Percentiles rank a stretch among this genome's conserved stretches.
phyloP scores from a whole-genome alignment of 2,113 vertebrate genomes.

The Zosterops hypoxanthus region DNA sequence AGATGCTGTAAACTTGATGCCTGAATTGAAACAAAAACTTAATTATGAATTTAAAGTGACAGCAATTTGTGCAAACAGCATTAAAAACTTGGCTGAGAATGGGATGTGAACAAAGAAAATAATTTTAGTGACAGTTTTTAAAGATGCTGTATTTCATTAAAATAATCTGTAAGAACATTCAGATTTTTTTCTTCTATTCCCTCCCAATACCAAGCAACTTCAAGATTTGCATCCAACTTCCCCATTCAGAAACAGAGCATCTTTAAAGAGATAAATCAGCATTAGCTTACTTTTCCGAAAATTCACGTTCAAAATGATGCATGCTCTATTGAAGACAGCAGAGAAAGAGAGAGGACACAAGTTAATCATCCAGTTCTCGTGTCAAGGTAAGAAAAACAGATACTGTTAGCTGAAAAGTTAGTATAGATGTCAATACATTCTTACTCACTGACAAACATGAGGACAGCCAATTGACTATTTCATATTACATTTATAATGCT shows the following conservation, averaged over 20 bases:
- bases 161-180: neutral
- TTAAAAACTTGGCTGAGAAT: constrained; percentile 63
- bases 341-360: constrained; percentile 73
- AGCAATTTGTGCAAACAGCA: constrained; percentile 60
- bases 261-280: constrained; percentile 85
- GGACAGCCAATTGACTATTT: neutral
- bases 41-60: constrained; percentile 64
- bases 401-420: constrained; percentile 43
- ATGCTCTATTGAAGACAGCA: constrained; percentile 94
- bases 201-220: constrained; percentile 35
- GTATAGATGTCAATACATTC: neutral
- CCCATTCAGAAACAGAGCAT: constrained; percentile 77
- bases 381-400: constrained; percentile 66
- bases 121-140: constrained; percentile 64
- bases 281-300: constrained; percentile 93
- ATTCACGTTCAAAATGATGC: constrained; percentile 94
- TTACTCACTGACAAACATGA: neutral
- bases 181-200: constrained; percentile 30
- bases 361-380: constrained; percentile 73
- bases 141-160: constrained; percentile 76
- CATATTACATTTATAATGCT: neutral
- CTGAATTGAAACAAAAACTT: constrained; percentile 65
- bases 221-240: constrained; percentile 39
- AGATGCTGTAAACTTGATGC: constrained; percentile 66
- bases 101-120: constrained; percentile 60